These are phyloP conservation scores for Drosophila falleni DNA, from an alignment of 2,888 invertebrate genomes.

Conservation along the genomic window DNA sequence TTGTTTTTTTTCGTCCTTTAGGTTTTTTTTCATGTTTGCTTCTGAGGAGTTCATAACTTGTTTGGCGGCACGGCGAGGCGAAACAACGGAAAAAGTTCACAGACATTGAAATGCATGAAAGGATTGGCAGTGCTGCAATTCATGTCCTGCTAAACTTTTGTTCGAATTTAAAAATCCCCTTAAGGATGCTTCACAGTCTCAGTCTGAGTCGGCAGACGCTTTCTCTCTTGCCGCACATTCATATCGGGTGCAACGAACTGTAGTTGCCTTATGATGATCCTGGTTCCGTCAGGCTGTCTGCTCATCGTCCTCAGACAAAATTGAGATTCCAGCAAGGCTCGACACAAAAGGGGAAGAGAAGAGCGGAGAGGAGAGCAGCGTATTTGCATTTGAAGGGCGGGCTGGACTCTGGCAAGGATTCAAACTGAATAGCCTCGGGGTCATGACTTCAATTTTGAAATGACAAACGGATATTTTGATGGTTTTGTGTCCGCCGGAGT, in stretches of 20 bases:
- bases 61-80: slow-evolving; percentile 41
- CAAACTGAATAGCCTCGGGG: slow-evolving; percentile 48
- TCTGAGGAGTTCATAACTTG: slow-evolving; percentile 59
- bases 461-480: slow-evolving; percentile 58
- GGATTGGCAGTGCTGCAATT: slow-evolving; percentile 52
- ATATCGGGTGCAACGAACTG: slow-evolving; percentile 69
- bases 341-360: slow-evolving; percentile 6
- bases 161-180: slow-evolving; percentile 44
- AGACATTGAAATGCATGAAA: slow-evolving; percentile 61
- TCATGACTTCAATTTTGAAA: slow-evolving; percentile 72
- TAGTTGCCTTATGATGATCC: slow-evolving; percentile 35
- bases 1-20: slow-evolving; percentile 26
- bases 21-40: slow-evolving; percentile 23
- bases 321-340: slow-evolving; percentile 13
- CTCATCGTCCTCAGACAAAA: slow-evolving; percentile 37
- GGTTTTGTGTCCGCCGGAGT: slow-evolving; percentile 16
- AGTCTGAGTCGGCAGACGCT: slow-evolving; percentile 20
- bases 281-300: slow-evolving; percentile 49
- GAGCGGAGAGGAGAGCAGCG: slow-evolving; percentile 4
- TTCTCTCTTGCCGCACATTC: slow-evolving; percentile 9
- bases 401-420: slow-evolving; percentile 17
- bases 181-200: slow-evolving; percentile 44
- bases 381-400: slow-evolving; percentile 52
- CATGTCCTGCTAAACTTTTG: slow-evolving; percentile 65
- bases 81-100: slow-evolving; percentile 76